Evolutionary conservation across 2,888 invertebrate genomes (phyloP).

Genomic region (Dasysyrphus tricinctus): DNA sequence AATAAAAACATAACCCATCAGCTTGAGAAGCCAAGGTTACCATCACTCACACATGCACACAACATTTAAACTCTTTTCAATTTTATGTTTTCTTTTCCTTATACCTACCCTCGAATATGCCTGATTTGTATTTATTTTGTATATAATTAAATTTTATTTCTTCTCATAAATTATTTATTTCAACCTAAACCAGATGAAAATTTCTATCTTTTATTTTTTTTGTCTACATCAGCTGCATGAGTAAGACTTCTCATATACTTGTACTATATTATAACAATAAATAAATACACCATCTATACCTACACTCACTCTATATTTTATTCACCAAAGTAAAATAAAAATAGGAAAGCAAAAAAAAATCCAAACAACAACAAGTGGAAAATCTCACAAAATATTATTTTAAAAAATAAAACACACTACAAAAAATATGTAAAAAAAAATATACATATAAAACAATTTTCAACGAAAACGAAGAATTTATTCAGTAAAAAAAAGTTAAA

Average conservation of each 20-base stretch:
- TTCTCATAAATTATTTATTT: conserved; percentile 43
- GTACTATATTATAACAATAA: conserved; percentile 30
- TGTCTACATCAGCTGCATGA: conserved; percentile 55
- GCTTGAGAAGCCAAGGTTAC: conserved; percentile 1
- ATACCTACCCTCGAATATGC: not conserved
- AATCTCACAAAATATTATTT: conserved; percentile 42
- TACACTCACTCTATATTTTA: not conserved
- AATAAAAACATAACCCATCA: not conserved
- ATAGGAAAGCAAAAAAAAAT: not conserved
- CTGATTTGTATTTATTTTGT: conserved; percentile 25
- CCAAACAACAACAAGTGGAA: conserved; percentile 55
- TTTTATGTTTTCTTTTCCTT: not conserved
- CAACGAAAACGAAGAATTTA: conserved; percentile 43
- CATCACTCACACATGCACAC: not conserved
- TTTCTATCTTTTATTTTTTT: conserved; percentile 6
- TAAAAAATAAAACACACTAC: conserved; percentile 39
- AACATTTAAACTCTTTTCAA: conserved; percentile 29
- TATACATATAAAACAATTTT: conserved; percentile 25
- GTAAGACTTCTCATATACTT: conserved; percentile 20
- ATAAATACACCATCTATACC: conserved; percentile 8
- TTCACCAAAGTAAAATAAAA: conserved; percentile 19
- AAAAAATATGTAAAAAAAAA: conserved; percentile 21
- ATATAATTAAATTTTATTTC: conserved; percentile 41
- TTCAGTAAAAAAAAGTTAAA: conserved; percentile 8
- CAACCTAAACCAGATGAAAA: conserved; percentile 6